Base-by-base conservation (phyloP, 2,113 vertebrate genomes). In the Eupsittula cactorum region DNA sequence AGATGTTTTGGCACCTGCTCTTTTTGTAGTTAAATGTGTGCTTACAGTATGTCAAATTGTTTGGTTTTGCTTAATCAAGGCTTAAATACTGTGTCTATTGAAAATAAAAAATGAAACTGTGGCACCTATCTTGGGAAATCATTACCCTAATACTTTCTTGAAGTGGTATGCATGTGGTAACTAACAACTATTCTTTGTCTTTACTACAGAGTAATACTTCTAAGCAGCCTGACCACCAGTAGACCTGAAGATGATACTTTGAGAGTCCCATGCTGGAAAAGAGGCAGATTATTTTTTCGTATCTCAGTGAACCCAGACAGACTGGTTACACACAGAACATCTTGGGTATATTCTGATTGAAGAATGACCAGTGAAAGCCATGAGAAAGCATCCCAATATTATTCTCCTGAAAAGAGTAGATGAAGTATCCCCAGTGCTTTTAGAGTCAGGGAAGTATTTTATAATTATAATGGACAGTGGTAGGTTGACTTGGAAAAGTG, bases 361-460 rank as follows among this genome's bases (percentile, higher is more conserved):
- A 42, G 49, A 83, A 63, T 0, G 0, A 6, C 21, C 5, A 4
- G 7, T 62, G 57, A 71, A 89, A 57, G 44, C 69, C 27, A 8
- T 18, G 60, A 50, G 69, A 46, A 74, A 78, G 28, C 37, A 37
- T 33, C 64, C 37, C 17, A 0, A 28, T 49, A 24, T 21, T 62
- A 5, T 42, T 12, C 15, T 53, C 5, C 28, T 86, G 64, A n/a
- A 69, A 9, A 44, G 33, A n/a, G 24, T 24, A 60, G 52, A 2
- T 60, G 33, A 20, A 79, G 29, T 39, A 55, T 10, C 62, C 55
- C 23, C 4, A 50, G 52, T 6, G 5, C 25, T 59, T 74, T 14
- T 13, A 63, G 33, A 23, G 33, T 16, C 2, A 24, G 57, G 33
- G 62, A 29, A 12, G 27, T 16, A 1, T 60, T 84, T 47, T 17